Percentiles rank a stretch among this genome's conserved stretches.
Conservation (phyloP, 2,797 vertebrate genomes). For the Hemitrygon akajei region DNA sequence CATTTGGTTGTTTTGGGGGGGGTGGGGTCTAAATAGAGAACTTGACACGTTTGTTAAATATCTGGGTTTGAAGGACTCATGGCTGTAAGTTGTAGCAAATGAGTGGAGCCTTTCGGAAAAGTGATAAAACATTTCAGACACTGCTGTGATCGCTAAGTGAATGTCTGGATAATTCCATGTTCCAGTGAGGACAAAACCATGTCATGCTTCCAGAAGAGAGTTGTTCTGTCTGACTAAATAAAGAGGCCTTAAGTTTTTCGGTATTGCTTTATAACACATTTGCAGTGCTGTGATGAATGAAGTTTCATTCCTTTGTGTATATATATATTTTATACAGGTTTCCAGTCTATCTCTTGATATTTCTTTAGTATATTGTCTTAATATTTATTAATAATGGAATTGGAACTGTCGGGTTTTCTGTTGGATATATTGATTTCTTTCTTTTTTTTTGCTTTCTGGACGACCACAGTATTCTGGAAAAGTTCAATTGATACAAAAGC, state of each 20-base stretch:
- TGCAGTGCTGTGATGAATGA: not conserved
- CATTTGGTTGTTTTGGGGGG: not conserved
- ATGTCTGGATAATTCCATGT: constrained; percentile 27
- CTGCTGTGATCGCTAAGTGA: not conserved
- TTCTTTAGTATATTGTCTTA: constrained; percentile 29
- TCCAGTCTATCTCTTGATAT: constrained; percentile 11
- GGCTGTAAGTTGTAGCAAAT: not conserved
- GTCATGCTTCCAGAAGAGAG: constrained; percentile 29
- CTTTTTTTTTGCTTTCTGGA: constrained; percentile 2
- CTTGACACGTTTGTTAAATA: not conserved
- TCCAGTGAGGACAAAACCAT: constrained; percentile 18
- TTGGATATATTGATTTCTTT: not conserved
- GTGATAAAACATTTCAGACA: not conserved
- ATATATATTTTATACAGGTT: constrained; percentile 33
- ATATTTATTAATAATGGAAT: constrained; percentile 24
- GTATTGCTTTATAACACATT: constrained; percentile 34
- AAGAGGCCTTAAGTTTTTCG: constrained; percentile 33
- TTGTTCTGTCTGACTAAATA: constrained; percentile 27
- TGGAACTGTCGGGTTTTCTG: constrained; percentile 21
- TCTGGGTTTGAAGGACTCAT: not conserved
- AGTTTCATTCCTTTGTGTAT: constrained; percentile 25
- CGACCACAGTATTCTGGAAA: constrained; percentile 18
- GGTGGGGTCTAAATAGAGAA: not conserved
- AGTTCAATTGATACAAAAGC: not conserved
- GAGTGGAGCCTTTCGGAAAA: not conserved